phyloP scores from a whole-genome alignment of 1,140 invertebrate genomes.

The Yoshiicerus persimilis region DNA sequence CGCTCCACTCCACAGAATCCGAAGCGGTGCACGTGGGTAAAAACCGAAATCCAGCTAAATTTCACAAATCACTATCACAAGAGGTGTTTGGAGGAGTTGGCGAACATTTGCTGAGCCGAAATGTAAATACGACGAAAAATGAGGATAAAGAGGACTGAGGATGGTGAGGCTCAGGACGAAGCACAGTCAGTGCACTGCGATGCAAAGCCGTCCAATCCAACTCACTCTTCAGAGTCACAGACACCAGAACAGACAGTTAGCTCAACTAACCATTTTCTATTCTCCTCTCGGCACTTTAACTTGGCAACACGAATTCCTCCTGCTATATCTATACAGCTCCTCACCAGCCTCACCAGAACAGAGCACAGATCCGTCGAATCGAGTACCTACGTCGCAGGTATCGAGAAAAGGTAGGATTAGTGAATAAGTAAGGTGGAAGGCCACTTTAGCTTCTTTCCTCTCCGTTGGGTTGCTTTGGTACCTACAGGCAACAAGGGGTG shows the following conservation, averaged over 20 bases:
- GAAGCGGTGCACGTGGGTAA: neutral
- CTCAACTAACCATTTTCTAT: neutral
- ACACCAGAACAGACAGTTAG: neutral
- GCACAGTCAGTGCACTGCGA: constrained; percentile 14
- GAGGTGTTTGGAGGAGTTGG: neutral
- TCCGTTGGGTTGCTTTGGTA: constrained; percentile 19
- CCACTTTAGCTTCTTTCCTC: constrained; percentile 26
- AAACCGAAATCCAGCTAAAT: neutral
- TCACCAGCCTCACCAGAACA: neutral
- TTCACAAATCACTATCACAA: neutral
- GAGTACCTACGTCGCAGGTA: neutral
- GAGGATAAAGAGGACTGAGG: neutral
- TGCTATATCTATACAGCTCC: neutral
- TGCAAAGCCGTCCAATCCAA: neutral
- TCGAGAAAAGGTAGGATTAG: neutral
- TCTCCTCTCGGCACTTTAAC: constrained; percentile 1
- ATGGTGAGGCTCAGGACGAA: constrained; percentile 10
- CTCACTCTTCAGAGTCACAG: neutral
- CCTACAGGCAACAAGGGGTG: neutral
- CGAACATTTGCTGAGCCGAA: neutral
- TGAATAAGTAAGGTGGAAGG: neutral
- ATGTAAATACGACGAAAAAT: neutral
- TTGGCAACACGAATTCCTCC: neutral
- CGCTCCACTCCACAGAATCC: neutral
- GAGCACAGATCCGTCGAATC: neutral